Evolutionary conservation across 1,140 invertebrate genomes (phyloP), one percentile per base, ranked within the genome.

Genomic region (Pseudomyrmex dendroicus): DNA sequence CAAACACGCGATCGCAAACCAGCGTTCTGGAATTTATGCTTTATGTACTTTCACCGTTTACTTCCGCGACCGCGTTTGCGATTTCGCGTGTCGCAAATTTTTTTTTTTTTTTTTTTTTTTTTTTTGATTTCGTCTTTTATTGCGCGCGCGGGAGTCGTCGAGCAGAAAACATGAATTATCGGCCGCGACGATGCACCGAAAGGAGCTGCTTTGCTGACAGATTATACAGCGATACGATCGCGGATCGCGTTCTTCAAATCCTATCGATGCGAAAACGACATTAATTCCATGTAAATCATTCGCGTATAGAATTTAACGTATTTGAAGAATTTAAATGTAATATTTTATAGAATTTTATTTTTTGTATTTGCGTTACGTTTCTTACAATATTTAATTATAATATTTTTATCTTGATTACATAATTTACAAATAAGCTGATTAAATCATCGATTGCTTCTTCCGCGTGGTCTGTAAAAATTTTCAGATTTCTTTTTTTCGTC

Each of bases 11-110:
- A 80, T 20, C 66, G 76, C 54, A 50, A 35, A 20, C 54, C 54
- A 80, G 35, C 76, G 35, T 80, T 83, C 72, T 77, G 66, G 66
- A 82, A 52, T 83, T 87, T 83, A 86, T 77, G 67, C 66, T 78
- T 86, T 82, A 85, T 86, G 64, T 70, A 86, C 85, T 86, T 86
- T 87, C 80, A 86, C 82, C 85, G 57, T 86, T 87, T 68, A 80
- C 86, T 84, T 87, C 76, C 80, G 59, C 52, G 64, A 17, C 8
- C n/a, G 35, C 35, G 54, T 72, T 70, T n/a, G 50, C 73, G 54
- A 80, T 80, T 59, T 59, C 52, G 35, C 35, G 52, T 70, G 44
- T 72, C 54, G n/a, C n/a, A 17, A 8, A 70, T 70, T 59, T 72
- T 80, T 80, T 17, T 70, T 35, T 35, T 35, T 35, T 20, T 20